Evolutionary conservation across 2,113 vertebrate genomes (phyloP).

Genomic region (Onychostruthus taczanowskii): DNA sequence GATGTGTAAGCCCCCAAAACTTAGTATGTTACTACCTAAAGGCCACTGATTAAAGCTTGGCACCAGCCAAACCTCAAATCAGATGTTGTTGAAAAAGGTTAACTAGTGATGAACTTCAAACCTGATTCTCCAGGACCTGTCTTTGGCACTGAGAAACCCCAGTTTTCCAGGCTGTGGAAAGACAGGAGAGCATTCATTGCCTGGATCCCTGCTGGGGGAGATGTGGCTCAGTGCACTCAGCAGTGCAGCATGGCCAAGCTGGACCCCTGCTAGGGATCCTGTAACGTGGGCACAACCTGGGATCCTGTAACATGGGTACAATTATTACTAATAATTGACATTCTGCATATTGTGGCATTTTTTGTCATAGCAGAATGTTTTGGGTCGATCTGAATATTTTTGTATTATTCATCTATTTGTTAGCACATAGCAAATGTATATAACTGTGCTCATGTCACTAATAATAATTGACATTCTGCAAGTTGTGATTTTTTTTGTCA

Average conservation of each 20-base stretch:
- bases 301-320: background rate
- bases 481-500: background rate
- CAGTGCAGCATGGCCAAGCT: background rate
- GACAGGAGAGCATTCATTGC: background rate
- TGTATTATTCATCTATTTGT: background rate
- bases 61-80: background rate
- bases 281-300: background rate
- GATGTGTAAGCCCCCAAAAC: background rate
- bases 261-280: background rate
- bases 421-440: background rate
- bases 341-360: background rate
- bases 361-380: background rate
- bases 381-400: background rate
- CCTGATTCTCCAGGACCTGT: background rate
- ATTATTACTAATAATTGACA: background rate
- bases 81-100: background rate
- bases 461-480: too few relatives aligned
- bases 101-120: background rate
- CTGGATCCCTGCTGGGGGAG: background rate
- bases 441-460: background rate
- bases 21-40: background rate
- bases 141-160: background rate
- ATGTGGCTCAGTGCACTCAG: background rate
- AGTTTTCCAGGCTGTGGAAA: background rate
- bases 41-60: background rate